Percentiles rank a stretch among this genome's conserved stretches.
These are phyloP conservation scores for Drosophila macrospina DNA, from an alignment of 2,888 invertebrate species.

Conservation along the genomic window DNA sequence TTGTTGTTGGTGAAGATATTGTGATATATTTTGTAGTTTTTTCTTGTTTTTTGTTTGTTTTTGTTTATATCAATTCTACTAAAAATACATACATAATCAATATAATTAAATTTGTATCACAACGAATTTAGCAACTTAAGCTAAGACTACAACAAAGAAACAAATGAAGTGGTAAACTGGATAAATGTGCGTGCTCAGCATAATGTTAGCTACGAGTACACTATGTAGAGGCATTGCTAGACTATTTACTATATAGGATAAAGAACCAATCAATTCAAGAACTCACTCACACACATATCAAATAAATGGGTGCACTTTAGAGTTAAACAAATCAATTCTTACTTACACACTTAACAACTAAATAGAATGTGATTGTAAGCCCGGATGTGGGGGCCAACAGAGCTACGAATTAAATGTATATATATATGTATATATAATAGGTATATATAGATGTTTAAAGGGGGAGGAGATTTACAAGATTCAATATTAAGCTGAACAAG, in stretches of 20 bases:
- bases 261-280: constrained; percentile 7
- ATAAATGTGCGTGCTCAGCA: constrained; percentile 69
- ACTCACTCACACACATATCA: constrained; percentile 23
- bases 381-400: constrained; percentile 58
- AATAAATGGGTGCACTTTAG: constrained; percentile 34
- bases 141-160: constrained; percentile 77
- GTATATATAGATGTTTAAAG: constrained; percentile 2
- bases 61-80: constrained; percentile 68
- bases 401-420: constrained; percentile 34
- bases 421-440: constrained; percentile 10
- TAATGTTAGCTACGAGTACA: constrained; percentile 45
- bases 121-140: constrained; percentile 79
- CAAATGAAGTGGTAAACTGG: constrained; percentile 35
- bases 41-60: constrained; percentile 6
- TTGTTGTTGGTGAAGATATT: constrained; percentile 26
- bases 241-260: constrained; percentile 25
- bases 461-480: constrained; percentile 72
- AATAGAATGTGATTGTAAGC: constrained; percentile 47
- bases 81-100: constrained; percentile 76
- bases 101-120: constrained; percentile 80
- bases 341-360: constrained; percentile 79
- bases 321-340: constrained; percentile 35
- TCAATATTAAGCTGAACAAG: constrained; percentile 30
- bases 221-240: constrained; percentile 19
- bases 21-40: constrained; percentile 65